Conservation (phyloP, 1,140 invertebrate species). For the Drosophila santomea region DNA sequence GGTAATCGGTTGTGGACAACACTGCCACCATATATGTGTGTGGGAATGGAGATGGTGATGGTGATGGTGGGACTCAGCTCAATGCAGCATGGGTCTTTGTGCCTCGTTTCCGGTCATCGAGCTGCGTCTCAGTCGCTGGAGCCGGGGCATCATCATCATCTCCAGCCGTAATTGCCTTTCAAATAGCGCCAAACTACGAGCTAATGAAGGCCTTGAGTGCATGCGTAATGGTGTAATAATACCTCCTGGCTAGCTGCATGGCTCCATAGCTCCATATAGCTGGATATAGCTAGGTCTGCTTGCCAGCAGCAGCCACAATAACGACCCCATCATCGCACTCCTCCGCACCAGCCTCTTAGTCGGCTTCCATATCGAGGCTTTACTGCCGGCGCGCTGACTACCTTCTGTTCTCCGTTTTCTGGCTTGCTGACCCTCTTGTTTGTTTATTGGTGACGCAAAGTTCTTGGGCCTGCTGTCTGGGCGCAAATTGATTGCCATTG, state of each 20-base stretch:
- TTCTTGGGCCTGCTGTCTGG: slow-evolving; percentile 36
- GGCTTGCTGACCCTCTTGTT: slow-evolving; percentile 44
- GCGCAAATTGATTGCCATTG: slow-evolving; percentile 50
- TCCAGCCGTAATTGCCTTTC: slow-evolving; percentile 71
- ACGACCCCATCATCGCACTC: slow-evolving; percentile 44
- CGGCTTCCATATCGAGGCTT: slow-evolving; percentile 11
- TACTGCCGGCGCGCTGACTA: not conserved
- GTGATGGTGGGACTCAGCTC: slow-evolving; percentile 39
- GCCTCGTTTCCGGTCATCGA: slow-evolving; percentile 64
- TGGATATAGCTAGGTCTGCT: not conserved
- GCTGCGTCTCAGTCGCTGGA: slow-evolving; percentile 22
- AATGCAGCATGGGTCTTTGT: slow-evolving; percentile 58
- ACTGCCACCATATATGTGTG: not conserved
- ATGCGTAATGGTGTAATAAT: slow-evolving; percentile 83
- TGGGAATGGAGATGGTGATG: not conserved
- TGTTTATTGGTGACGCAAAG: slow-evolving; percentile 61
- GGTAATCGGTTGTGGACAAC: not conserved
- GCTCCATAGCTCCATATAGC: not conserved
- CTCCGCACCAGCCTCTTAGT: slow-evolving; percentile 22
- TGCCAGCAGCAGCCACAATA: slow-evolving; percentile 26
- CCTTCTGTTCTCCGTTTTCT: slow-evolving; percentile 29
- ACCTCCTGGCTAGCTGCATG: slow-evolving; percentile 57
- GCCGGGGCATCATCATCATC: slow-evolving; percentile 23
- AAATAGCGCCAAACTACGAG: slow-evolving; percentile 77
- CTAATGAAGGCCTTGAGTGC: slow-evolving; percentile 80